Evolutionary conservation across 2,888 invertebrate species (phyloP), one percentile per base, ranked within the genome.

Genomic region (Ceramica pisi): DNA sequence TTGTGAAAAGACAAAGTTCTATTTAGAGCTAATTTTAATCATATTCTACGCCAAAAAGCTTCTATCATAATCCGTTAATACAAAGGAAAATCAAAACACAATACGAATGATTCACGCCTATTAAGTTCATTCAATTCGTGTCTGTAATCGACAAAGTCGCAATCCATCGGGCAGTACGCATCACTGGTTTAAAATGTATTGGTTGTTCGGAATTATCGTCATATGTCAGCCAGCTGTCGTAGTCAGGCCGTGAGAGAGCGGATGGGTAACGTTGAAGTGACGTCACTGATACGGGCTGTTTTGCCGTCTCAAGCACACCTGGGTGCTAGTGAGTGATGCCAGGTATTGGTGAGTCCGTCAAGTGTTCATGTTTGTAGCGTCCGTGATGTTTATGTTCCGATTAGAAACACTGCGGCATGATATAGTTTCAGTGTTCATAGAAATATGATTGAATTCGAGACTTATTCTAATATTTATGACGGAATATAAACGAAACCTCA

Each of bases 101-200:
- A 81, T 74, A 84, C 75, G 75, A 86, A 89, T 86, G 90, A 91
- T 92, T 91, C 88, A 93, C 89, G 93, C 91, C 88, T 90, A 92
- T 93, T 94, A 91, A 88, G 86, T 88, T 84, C 85, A 87, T 90
- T 90, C 88, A 89, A 88, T 90, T 86, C 84, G 84, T 78, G 86
- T 86, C 90, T 91, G 91, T 92, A 92, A 92, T 93, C 91, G 92
- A 92, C 92, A 92, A 91, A 90, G 93, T 92, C 86, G 84, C 91
- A 87, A 91, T 88, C 87, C 89, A 90, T 89, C 88, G 89, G 83
- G 86, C 83, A 72, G 80, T 83, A 77, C 90, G 93, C 91, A 90
- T 86, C 90, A 86, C 83, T 93, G 93, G 84, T 89, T 94, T 93
- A 92, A 92, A 94, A 93, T 92, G 92, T 91, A 90, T 88, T 90